Base-by-base conservation (phyloP, 2,888 invertebrate genomes). In the Hemicrepidius hirtus region DNA sequence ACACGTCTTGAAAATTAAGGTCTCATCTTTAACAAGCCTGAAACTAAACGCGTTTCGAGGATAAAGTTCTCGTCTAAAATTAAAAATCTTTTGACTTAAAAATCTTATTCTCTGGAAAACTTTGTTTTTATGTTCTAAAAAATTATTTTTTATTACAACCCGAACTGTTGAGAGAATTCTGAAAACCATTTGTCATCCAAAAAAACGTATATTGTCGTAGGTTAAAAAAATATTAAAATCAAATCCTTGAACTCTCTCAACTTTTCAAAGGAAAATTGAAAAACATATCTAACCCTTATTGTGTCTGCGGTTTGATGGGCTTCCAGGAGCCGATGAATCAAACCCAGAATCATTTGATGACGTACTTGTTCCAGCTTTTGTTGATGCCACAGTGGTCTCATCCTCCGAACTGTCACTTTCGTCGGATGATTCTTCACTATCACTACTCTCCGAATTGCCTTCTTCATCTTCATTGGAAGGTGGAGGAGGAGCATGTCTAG, bases 301-400 rank as follows among this genome's bases (percentile, higher is more conserved):
- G 28, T 74, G 53, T 73, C 89, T 89, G 81, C 87, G 88, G 65
- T 90, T 90, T 76, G 91, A 90, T 70, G 91, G 91, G 80, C 91
- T 91, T 73, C 90, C 88, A 41, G 92, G 91, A 68, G 91, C 91
- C 59, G 92, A 91, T 71, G 86, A 90, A 85, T 94, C 94, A 86
- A 95, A 94, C 78, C 95, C 95, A 71, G 95, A 95, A 87, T 95
- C 95, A 86, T 93, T 94, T 80, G 95, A 95, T 81, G 94, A 93
- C 74, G 94, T 94, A 69, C 93, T 93, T 86, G 90, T 88, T 80
- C 90, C 89, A 78, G 90, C 89, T 76, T 83, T 65, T 76, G 84
- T 85, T 80, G 85, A 84, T 77, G 70, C 3, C n/a, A 37, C 66
- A 7, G 55, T 57, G 13, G 35, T 20, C 35, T 77, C 79, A 78